Evolutionary conservation across 53 echinoderm and acorn worm species (phyloP).

Genomic region (Crossaster papposus): DNA sequence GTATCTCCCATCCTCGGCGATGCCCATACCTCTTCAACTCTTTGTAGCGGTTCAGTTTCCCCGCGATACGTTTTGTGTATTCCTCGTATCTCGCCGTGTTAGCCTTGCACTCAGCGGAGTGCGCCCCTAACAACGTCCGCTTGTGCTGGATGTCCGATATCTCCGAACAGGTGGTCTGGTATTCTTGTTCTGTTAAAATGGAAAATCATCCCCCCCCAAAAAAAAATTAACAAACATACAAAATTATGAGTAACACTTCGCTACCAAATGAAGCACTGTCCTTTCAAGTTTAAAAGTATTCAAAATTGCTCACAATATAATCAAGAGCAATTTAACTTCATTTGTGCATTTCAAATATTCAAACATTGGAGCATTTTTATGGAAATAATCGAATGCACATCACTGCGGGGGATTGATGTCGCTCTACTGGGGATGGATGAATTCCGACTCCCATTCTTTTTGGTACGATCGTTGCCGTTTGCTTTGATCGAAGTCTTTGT

Average conservation of each 20-base stretch:
- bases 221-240: neutral
- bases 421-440: too few species aligned
- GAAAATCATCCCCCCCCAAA: neutral
- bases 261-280: too few species aligned
- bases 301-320: too few species aligned
- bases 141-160: constrained; percentile 74
- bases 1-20: too few species aligned
- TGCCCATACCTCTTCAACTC: constrained; percentile 57
- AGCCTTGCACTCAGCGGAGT: constrained; percentile 73
- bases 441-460: too few species aligned
- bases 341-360: neutral
- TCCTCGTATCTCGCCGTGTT: constrained; percentile 76
- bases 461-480: too few species aligned
- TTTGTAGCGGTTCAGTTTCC: constrained; percentile 55
- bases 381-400: neutral
- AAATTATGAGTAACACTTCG: neutral
- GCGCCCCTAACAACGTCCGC: constrained; percentile 69
- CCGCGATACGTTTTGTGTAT: constrained; percentile 70
- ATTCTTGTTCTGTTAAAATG: constrained; percentile 67
- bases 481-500: too few species aligned
- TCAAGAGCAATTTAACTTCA: too few species aligned
- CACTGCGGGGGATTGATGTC: too few species aligned
- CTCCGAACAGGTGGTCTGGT: constrained; percentile 54
- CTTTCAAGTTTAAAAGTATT: too few species aligned
- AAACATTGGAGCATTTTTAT: neutral